Conservation (phyloP, 2,888 invertebrate genomes). For the Drosophila emarginata region DNA sequence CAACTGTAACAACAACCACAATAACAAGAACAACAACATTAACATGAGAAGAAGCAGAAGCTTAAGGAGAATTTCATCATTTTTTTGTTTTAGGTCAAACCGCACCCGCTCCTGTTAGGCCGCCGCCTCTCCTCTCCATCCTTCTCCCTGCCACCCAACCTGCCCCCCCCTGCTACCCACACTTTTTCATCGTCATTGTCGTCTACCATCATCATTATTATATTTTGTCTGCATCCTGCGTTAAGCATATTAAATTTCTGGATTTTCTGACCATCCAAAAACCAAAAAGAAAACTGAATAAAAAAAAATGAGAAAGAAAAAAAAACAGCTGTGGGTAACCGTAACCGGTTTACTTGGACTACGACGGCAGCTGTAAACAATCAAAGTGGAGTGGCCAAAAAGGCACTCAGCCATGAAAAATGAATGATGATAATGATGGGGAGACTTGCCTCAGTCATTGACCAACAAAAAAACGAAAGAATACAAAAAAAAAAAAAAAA, state of each 20-base stretch:
- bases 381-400: conserved; percentile 76
- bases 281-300: conserved; percentile 43
- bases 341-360: conserved; percentile 58
- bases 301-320: background rate
- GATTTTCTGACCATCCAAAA: conserved; percentile 37
- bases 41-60: conserved; percentile 9
- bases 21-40: conserved; percentile 11
- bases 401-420: conserved; percentile 77
- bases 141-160: no score
- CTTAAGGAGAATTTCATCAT: conserved; percentile 40
- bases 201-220: conserved; percentile 26
- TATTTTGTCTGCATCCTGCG: conserved; percentile 65
- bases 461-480: conserved; percentile 42
- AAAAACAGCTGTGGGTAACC: conserved; percentile 28
- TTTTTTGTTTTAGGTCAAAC: conserved; percentile 69
- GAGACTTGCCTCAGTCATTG: conserved; percentile 60
- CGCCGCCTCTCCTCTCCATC: background rate
- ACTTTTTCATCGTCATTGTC: background rate
- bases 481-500: conserved; percentile 18
- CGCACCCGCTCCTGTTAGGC: conserved; percentile 36
- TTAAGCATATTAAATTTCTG: conserved; percentile 73
- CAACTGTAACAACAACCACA: conserved; percentile 37
- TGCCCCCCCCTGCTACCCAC: no score
- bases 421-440: conserved; percentile 75
- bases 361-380: conserved; percentile 76